Evolutionary conservation across 2,797 vertebrate genomes (phyloP).

Genomic region (Thaleichthys pacificus): DNA sequence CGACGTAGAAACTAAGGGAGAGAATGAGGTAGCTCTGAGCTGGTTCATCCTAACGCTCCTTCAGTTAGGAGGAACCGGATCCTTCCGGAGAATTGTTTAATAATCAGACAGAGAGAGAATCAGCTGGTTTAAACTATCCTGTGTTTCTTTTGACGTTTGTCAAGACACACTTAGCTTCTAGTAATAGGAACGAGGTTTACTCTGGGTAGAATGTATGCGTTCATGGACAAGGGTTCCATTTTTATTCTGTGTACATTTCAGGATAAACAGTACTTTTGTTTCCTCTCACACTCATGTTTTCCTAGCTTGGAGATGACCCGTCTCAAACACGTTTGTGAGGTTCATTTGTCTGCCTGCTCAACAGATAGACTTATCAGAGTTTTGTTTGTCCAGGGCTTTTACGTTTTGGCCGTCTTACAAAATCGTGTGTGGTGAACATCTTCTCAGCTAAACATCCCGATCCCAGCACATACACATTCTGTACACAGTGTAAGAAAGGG

Average conservation of each 20-base stretch:
- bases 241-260: slow-evolving; percentile 27
- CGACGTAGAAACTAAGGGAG: slow-evolving; percentile 7
- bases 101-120: slow-evolving; percentile 32
- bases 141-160: slow-evolving; percentile 42
- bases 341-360: slow-evolving; percentile 35
- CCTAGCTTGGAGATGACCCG: slow-evolving; percentile 33
- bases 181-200: slow-evolving; percentile 53
- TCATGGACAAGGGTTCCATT: slow-evolving; percentile 51
- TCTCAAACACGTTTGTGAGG: slow-evolving; percentile 36
- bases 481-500: neutral
- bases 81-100: slow-evolving; percentile 57
- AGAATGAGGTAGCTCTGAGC: slow-evolving; percentile 37
- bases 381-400: slow-evolving; percentile 44
- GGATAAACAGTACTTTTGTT: slow-evolving; percentile 54
- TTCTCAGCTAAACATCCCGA: slow-evolving; percentile 26
- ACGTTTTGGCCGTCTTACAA: slow-evolving; percentile 34
- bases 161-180: slow-evolving; percentile 38
- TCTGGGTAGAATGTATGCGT: slow-evolving; percentile 28
- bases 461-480: slow-evolving; percentile 4
- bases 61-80: slow-evolving; percentile 55
- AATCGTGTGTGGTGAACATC: slow-evolving; percentile 18
- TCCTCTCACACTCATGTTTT: slow-evolving; percentile 35
- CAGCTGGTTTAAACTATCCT: slow-evolving; percentile 32
- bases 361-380: slow-evolving; percentile 16
- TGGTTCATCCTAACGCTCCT: slow-evolving; percentile 51